Base-by-base conservation (phyloP, 2,113 vertebrate species). In the Engraulis encrasicolus region DNA sequence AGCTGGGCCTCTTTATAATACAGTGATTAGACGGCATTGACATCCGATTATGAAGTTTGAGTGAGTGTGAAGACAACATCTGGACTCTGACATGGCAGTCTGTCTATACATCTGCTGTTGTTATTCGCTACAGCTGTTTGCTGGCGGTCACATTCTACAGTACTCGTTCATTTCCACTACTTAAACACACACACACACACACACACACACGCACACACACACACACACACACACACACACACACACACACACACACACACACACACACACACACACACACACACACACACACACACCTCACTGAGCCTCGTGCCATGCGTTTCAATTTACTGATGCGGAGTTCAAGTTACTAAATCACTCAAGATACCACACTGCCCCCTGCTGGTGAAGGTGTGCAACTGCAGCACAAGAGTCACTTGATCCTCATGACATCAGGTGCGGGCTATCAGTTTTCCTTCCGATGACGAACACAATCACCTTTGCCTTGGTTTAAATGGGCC, bases 301-400 rank as follows among this genome's bases (percentile, higher is more conserved):
- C 27, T 17, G 11, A 34, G 66, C 31, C 12, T 27, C 9, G n/a
- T 66, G 58, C 9, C 7, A 66, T 14, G 58, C 6, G 31, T 27
- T 66, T 61, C 20, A 61, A 23, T 11, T 61, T 23, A 61, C 1
- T n/a, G n/a, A n/a, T n/a, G n/a, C n/a, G n/a, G n/a, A 45, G 40
- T 45, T 45, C 40, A 45, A 45, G 9, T 45, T 45, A 45, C 9
- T 45, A 9, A 45, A n/a, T n/a, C n/a, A n/a, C n/a, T n/a, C 40
- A 45, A 74, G 31, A 15, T 14, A 74, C 66, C 31, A 74, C 66
- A 74, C 66, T 74, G 66, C 66, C 66, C 66, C 12, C 66, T 74
- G 31, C 11, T 74, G 66, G 66, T 5, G 12, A 17, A 36, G 15
- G 18, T 11, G 12, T 74, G 66, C 27, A 74, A 5, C 11, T 74